phyloP scores from a whole-genome alignment of 2,797 vertebrate species.

The Myripristis murdjan region DNA sequence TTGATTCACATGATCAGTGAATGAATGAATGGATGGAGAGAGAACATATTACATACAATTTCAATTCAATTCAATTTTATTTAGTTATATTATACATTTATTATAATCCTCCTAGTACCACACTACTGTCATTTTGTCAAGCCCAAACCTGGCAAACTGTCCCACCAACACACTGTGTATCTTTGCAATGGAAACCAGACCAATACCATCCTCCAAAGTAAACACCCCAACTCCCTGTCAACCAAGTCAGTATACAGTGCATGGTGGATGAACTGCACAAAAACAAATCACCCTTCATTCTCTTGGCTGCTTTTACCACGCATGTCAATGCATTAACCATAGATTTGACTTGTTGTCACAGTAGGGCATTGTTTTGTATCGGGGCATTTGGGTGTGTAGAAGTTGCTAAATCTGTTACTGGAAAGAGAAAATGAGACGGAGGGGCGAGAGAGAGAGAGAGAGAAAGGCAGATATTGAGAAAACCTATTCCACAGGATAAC shows the following conservation, averaged over 20 bases:
- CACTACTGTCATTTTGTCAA: constrained; percentile 1
- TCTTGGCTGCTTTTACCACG: constrained; percentile 39
- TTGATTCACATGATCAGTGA: not conserved
- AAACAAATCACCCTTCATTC: constrained; percentile 43
- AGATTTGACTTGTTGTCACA: constrained; percentile 52
- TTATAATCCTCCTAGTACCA: too few species aligned
- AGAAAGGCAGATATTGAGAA: not conserved
- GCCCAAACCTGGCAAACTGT: not conserved
- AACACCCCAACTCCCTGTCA: constrained; percentile 20
- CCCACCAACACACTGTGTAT: not conserved
- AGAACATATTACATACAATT: not conserved
- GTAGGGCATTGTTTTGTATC: constrained; percentile 48
- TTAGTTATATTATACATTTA: too few species aligned
- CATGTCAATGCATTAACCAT: constrained; percentile 25
- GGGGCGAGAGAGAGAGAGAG: not conserved
- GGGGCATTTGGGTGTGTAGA: constrained; percentile 11
- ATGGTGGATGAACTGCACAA: constrained; percentile 30
- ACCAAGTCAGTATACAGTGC: constrained; percentile 12
- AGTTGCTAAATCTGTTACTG: constrained; percentile 41
- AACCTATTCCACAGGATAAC: not conserved
- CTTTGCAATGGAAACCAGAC: constrained; percentile 15
- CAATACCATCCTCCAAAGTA: constrained; percentile 11
- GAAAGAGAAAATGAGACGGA: constrained; percentile 22
- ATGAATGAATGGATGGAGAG: not conserved
- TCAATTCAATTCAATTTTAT: too few species aligned